Base-by-base conservation (phyloP, 2,113 vertebrate genomes). In the Aix galericulata region DNA sequence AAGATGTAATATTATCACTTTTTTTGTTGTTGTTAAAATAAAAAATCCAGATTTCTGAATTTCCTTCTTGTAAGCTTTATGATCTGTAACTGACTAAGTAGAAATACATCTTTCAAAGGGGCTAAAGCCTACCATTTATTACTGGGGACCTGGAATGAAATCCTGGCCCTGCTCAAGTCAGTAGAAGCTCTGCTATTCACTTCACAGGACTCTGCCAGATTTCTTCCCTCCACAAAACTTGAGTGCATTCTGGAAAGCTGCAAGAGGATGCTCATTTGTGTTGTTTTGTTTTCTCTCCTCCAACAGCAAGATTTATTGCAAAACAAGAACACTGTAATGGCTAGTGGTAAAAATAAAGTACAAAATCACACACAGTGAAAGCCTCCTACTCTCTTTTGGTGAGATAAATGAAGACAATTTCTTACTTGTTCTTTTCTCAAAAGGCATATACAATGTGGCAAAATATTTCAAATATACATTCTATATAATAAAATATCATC, bases 381-480 rank as follows among this genome's bases (percentile, higher is more conserved):
- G 76, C 89, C 46, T 89, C 71, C 91, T 90, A 66, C 52, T 92
- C 81, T 94, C 85, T 84, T 95, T 86, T 94, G 81, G 95, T 91
- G 59, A 94, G 90, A 96, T 34, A 94, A 48, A 92, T 34, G 82
- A 95, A 94, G 91, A 88, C 50, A 80, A 66, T 68, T 93, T 95
- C 96, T 96, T 94, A 93, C 69, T 83, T 88, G 78, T 91, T 97
- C 93, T 82, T 97, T 93, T 93, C 93, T 96, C 87, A 79, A 93
- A 94, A 93, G 92, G 93, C 89, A 94, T 95, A 87, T 86, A 93
- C 95, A 97, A 95, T 52, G 90, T 95, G 90, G 91, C 93, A 96
- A 97, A 96, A 95, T 76, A 93, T 96, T 94, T 95, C 93, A 96
- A 91, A 96, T 90, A 93, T 95, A 96, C 83, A 96, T 90, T 95